Conservation (phyloP, 2,113 vertebrate species). For the Caloenas nicobarica region DNA sequence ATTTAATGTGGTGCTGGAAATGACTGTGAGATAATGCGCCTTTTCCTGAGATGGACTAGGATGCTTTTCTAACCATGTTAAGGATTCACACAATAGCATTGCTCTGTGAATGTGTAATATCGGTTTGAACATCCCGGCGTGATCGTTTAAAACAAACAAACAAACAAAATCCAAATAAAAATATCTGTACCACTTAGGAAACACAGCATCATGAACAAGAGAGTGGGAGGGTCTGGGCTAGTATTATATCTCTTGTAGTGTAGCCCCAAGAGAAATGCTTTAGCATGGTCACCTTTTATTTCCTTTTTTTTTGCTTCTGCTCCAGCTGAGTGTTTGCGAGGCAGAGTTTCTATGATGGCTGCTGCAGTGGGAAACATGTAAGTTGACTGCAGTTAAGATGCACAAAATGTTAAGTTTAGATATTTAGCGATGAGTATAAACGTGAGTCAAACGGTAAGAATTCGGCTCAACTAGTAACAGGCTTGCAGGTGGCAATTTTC, state of each 20-base stretch:
- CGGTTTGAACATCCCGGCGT: neutral
- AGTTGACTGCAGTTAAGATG: neutral
- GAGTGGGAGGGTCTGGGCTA: neutral
- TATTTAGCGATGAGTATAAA: neutral
- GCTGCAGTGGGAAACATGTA: neutral
- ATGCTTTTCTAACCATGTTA: neutral
- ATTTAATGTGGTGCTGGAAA: neutral
- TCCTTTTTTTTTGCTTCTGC: neutral
- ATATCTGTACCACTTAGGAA: neutral
- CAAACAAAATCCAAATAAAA: neutral
- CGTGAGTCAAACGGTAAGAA: neutral
- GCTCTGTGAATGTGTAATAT: neutral
- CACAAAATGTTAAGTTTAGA: neutral
- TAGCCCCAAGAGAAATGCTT: neutral
- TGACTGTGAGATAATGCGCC: neutral
- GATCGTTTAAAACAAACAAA: neutral
- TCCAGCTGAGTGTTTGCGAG: neutral
- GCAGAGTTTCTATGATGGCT: neutral
- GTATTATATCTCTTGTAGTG: accelerated
- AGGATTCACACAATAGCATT: neutral
- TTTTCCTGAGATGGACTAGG: neutral
- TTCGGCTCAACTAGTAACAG: neutral
- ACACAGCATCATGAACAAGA: neutral
- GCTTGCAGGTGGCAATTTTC: neutral
- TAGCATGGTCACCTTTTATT: neutral